Evolutionary conservation across 1,140 invertebrate species (phyloP).

Genomic region (Sesamia nonagrioides): DNA sequence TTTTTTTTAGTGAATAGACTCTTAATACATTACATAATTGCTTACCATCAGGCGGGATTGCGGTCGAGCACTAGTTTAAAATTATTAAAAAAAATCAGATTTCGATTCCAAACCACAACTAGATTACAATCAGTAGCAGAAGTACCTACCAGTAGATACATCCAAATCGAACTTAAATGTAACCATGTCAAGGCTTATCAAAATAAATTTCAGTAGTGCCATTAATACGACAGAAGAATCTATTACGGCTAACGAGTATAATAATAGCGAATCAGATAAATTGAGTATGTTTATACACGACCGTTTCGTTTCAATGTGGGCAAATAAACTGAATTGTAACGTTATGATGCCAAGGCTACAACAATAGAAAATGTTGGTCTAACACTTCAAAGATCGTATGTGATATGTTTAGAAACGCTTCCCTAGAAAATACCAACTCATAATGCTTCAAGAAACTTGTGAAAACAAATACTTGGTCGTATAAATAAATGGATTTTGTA

Average conservation of each 20-base stretch:
- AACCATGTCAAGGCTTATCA: constrained; percentile 72
- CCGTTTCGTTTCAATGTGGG: constrained; percentile 46
- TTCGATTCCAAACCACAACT: no score
- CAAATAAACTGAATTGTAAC: constrained; percentile 22
- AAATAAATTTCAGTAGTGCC: constrained; percentile 60
- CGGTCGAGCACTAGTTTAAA: no score
- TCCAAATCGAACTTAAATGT: neutral
- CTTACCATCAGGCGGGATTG: no score
- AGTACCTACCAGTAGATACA: neutral
- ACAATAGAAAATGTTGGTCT: constrained; percentile 77
- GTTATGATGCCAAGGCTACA: constrained; percentile 71
- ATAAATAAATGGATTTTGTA: constrained; percentile 19
- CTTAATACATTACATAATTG: no score
- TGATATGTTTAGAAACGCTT: constrained; percentile 50
- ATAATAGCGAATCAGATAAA: constrained; percentile 61
- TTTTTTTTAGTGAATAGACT: no score
- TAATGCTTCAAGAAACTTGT: constrained; percentile 5
- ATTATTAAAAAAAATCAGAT: no score
- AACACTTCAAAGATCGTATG: constrained; percentile 69
- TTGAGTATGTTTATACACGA: constrained; percentile 68
- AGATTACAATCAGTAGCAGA: neutral
- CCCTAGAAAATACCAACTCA: constrained; percentile 11
- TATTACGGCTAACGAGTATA: constrained; percentile 62
- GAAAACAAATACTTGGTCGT: constrained; percentile 31
- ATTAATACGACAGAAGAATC: constrained; percentile 46